A percentile compares a stretch with the other conserved stretches of the same genome.
These are phyloP conservation scores for Periophthalmus magnuspinnatus DNA, from an alignment of 2,797 vertebrate species.

Conservation along the genomic window DNA sequence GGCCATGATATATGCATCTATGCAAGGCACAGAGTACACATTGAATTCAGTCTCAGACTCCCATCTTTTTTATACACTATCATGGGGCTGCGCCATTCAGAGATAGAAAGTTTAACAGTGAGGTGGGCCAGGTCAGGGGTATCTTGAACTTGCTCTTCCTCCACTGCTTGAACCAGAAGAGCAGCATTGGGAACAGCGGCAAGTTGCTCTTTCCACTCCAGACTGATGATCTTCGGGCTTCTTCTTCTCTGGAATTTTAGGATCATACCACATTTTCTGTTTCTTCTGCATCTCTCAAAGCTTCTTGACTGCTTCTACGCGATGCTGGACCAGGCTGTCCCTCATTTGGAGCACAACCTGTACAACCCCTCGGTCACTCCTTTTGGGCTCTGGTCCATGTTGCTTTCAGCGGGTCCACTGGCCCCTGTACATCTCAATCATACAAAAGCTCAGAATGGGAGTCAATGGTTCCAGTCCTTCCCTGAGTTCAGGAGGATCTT, in stretches of 20 bases:
- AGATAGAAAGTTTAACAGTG: no score
- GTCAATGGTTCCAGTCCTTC: not conserved
- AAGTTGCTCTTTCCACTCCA: not conserved
- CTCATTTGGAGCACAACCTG: not conserved
- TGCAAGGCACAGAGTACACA: conserved; percentile 6
- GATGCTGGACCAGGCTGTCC: not conserved
- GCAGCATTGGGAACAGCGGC: not conserved
- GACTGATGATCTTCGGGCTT: not conserved
- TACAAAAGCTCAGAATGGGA: not conserved
- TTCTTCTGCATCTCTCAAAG: not conserved
- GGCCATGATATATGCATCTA: conserved; percentile 5
- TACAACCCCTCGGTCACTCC: not conserved
- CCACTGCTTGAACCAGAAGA: not conserved
- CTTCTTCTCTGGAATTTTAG: not conserved
- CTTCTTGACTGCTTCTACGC: not conserved
- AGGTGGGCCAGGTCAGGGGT: no score
- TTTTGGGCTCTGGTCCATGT: not conserved
- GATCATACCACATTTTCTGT: conserved; percentile 3
- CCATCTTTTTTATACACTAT: no score
- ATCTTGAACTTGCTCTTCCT: not conserved
- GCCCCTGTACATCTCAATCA: not conserved
- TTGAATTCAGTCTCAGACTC: no score
- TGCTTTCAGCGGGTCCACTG: not conserved
- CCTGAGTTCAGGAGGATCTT: not conserved
- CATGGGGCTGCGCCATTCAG: no score